These are phyloP conservation scores for Helicolenus hilgendorfi DNA, from an alignment of 2,797 vertebrate species.

Conservation along the genomic window DNA sequence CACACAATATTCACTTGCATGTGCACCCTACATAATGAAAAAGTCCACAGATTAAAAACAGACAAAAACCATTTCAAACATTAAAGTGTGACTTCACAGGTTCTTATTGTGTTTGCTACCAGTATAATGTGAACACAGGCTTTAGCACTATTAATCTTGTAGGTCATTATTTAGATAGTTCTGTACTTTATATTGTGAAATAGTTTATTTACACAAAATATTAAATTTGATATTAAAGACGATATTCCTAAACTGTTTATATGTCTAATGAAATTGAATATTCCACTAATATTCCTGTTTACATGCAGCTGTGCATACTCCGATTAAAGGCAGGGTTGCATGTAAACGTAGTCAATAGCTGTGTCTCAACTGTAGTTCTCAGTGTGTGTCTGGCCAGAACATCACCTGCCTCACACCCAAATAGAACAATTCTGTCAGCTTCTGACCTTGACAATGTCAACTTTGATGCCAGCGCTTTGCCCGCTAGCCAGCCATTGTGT, in stretches of 20 bases:
- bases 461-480: slow-evolving; percentile 60
- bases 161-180: slow-evolving; percentile 19
- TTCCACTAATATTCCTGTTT: no score
- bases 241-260: no score
- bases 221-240: no score
- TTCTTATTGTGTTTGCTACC: slow-evolving; percentile 27
- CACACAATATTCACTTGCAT: background rate
- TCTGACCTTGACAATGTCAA: slow-evolving; percentile 67
- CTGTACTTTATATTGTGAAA: background rate
- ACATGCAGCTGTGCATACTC: no score
- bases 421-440: slow-evolving; percentile 37
- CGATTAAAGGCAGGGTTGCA: background rate
- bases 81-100: background rate
- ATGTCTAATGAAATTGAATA: no score
- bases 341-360: background rate
- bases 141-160: slow-evolving; percentile 20
- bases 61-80: background rate
- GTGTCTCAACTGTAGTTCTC: slow-evolving; percentile 29
- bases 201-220: no score
- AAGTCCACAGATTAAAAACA: no score
- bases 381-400: background rate
- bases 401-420: slow-evolving; percentile 31
- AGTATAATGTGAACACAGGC: background rate
- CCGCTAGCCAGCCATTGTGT: slow-evolving; percentile 49
- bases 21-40: background rate